Evolutionary conservation across 2,797 vertebrate species (phyloP).

Genomic region (Ambastaia sidthimunki): DNA sequence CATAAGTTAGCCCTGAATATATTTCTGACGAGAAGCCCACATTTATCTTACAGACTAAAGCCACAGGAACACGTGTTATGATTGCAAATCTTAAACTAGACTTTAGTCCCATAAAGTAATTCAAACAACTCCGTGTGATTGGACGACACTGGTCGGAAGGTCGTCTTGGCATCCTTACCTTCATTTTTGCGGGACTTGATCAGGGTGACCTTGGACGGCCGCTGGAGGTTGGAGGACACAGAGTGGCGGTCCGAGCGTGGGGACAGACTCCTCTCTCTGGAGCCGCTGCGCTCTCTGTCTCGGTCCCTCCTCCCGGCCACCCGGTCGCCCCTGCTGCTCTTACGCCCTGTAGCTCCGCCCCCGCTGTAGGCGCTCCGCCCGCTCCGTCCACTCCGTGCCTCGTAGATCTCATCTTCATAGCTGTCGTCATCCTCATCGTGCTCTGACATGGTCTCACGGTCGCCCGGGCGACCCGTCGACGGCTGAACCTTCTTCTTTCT

Average conservation of each 20-base stretch:
- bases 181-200: conserved; percentile 98
- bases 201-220: conserved; percentile 94
- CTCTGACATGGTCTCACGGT: conserved; percentile 91
- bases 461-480: conserved; percentile 86
- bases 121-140: not conserved
- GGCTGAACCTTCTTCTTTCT: conserved; percentile 96
- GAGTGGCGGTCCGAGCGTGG: conserved; percentile 91
- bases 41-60: too few relatives aligned
- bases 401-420: conserved; percentile 93
- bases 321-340: conserved; percentile 81
- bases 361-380: conserved; percentile 77
- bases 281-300: conserved; percentile 87
- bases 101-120: too few relatives aligned
- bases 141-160: not conserved
- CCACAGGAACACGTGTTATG: too few relatives aligned
- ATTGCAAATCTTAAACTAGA: too few relatives aligned
- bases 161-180: conserved; percentile 87
- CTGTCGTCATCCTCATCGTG: conserved; percentile 96
- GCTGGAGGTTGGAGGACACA: conserved; percentile 87
- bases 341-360: conserved; percentile 82
- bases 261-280: conserved; percentile 91
- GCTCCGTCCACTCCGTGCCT: conserved; percentile 83
- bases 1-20: conserved; percentile 34
- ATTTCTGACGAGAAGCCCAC: not conserved
- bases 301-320: conserved; percentile 72